These are phyloP conservation scores for Erpobdella octoculata DNA, from an alignment of 2,888 invertebrate genomes.

Conservation along the genomic window DNA sequence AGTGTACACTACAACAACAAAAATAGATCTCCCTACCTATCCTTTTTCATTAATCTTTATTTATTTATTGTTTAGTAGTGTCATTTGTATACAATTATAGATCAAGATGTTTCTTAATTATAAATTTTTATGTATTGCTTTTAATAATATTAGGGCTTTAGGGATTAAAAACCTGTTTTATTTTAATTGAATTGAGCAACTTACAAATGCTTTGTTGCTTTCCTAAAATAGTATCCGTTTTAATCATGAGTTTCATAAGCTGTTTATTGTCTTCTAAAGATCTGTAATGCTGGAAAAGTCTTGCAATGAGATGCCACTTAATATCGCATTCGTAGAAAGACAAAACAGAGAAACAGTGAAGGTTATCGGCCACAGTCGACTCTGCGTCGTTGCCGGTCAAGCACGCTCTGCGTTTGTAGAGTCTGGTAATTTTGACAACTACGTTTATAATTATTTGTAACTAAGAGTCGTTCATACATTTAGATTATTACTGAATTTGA, in stretches of 20 bases:
- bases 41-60: no score
- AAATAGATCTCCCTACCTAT: no score
- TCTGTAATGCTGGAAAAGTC: slow-evolving; percentile 46
- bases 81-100: no score
- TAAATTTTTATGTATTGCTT: no score
- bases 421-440: slow-evolving; percentile 42
- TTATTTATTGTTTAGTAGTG: no score
- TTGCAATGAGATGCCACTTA: slow-evolving; percentile 43
- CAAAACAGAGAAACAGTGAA: background rate
- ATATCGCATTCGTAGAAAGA: slow-evolving; percentile 40
- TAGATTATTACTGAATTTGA: background rate
- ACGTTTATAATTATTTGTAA: background rate
- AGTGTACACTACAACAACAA: no score
- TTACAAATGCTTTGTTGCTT: background rate
- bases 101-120: no score
- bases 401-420: slow-evolving; percentile 44
- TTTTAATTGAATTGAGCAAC: no score
- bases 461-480: background rate
- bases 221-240: background rate
- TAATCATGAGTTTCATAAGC: background rate
- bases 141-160: no score
- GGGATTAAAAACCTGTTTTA: no score
- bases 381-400: slow-evolving; percentile 43
- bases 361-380: slow-evolving; percentile 46
- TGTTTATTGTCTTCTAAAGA: slow-evolving; percentile 38